Percentiles rank a stretch among this genome's conserved stretches.
These are phyloP conservation scores for Mellilla xanthometata DNA, from an alignment of 2,888 invertebrate species.

Conservation along the genomic window DNA sequence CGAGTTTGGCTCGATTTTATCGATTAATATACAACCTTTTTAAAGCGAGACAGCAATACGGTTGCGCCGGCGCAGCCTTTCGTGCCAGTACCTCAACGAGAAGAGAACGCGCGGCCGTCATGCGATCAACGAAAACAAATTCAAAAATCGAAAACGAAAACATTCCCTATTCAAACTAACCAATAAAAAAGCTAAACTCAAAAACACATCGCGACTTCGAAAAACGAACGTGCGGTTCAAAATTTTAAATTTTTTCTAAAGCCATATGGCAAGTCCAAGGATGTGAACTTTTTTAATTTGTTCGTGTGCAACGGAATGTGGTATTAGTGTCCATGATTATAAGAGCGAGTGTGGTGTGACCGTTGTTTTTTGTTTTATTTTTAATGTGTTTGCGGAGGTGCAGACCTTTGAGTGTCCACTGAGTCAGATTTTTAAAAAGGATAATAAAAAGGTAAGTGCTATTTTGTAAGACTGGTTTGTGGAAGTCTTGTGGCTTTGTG, in stretches of 20 bases:
- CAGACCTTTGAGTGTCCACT: constrained; percentile 36
- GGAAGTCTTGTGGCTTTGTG: too few relatives aligned
- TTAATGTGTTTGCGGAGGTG: constrained; percentile 48
- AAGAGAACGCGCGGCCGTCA: constrained; percentile 72
- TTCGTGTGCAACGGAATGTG: constrained; percentile 63
- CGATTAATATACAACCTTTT: constrained; percentile 50
- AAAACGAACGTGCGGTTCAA: constrained; percentile 34
- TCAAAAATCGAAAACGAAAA: constrained; percentile 63
- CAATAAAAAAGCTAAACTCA: constrained; percentile 26
- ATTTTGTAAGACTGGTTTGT: too few relatives aligned
- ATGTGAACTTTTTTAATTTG: constrained; percentile 56
- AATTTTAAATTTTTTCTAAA: constrained; percentile 24
- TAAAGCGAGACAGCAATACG: constrained; percentile 24
- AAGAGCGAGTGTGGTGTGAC: constrained; percentile 65
- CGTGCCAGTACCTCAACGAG: constrained; percentile 52
- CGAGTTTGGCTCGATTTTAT: constrained; percentile 30
- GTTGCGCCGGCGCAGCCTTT: constrained; percentile 47
- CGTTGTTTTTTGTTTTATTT: constrained; percentile 49
- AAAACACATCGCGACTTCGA: constrained; percentile 17
- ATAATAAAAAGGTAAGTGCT: constrained; percentile 47
- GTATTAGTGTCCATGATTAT: constrained; percentile 58
- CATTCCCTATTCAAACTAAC: constrained; percentile 39
- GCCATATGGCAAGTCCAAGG: constrained; percentile 56
- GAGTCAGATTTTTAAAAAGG: constrained; percentile 32
- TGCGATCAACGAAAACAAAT: constrained; percentile 66